Percentiles rank a stretch among this genome's conserved stretches.
Evolutionary conservation across 1,140 invertebrate species (phyloP).

Genomic region (Cyphomyrmex costatus): DNA sequence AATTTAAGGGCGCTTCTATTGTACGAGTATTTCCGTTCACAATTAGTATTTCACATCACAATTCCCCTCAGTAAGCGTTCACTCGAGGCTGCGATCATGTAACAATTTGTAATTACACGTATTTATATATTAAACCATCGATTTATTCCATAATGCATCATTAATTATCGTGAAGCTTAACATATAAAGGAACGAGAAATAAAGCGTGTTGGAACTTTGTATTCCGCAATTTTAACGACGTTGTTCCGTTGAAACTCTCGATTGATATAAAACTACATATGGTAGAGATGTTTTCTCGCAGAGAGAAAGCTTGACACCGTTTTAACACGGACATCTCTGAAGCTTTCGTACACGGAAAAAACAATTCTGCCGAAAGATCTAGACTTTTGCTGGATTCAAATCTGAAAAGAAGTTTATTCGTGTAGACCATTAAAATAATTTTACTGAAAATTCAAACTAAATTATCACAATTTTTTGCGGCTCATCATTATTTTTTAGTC

Average conservation of each 20-base stretch:
- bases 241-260: background rate
- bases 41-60: constrained; percentile 16
- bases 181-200: background rate
- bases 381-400: too few relatives aligned
- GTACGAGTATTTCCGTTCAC: too few relatives aligned
- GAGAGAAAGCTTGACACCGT: too few relatives aligned
- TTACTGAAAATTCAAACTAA: too few relatives aligned
- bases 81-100: constrained; percentile 5
- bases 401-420: too few relatives aligned
- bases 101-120: constrained; percentile 34
- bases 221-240: background rate
- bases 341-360: background rate
- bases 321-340: background rate
- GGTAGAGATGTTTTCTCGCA: background rate
- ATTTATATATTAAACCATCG: constrained; percentile 37
- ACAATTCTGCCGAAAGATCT: too few relatives aligned
- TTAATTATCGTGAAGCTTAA: constrained; percentile 16
- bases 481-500: too few relatives aligned
- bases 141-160: background rate
- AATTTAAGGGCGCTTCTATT: constrained; percentile 39
- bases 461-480: too few relatives aligned
- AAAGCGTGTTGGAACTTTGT: background rate
- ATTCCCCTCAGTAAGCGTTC: background rate
- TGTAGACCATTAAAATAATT: too few relatives aligned
- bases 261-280: constrained; percentile 9